phyloP scores from a whole-genome alignment of 2,797 vertebrate species.

The Eurystomus glaucurus region DNA sequence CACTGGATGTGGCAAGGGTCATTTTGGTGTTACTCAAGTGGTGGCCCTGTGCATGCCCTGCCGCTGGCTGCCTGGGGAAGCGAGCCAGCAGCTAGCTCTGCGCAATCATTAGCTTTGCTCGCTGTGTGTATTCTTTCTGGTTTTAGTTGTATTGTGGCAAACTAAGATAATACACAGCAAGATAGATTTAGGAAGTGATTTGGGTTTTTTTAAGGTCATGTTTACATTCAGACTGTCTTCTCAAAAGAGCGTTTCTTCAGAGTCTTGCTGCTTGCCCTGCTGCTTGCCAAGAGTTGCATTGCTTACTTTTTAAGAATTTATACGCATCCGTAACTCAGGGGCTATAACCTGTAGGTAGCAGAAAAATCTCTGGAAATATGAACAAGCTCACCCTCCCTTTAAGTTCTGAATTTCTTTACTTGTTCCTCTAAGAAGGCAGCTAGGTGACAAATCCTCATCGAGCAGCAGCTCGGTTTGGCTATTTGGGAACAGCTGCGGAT shows the following conservation, averaged over 20 bases:
- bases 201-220: background rate
- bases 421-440: background rate
- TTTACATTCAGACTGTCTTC: background rate
- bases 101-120: background rate
- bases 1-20: background rate
- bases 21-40: accelerated
- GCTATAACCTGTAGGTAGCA: background rate
- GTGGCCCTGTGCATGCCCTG: background rate
- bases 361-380: background rate
- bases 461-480: background rate
- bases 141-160: background rate
- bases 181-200: background rate
- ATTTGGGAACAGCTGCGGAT: slow-evolving; percentile 17
- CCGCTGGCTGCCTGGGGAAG: background rate
- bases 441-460: background rate
- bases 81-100: background rate
- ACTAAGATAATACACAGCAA: background rate
- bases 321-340: background rate
- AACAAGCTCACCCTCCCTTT: background rate
- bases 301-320: background rate
- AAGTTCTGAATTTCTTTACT: background rate
- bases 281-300: accelerated
- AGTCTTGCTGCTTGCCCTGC: background rate
- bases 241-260: background rate
- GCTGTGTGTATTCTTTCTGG: accelerated